Conservation (phyloP, 2,888 invertebrate species). For the Clostera curtula region DNA sequence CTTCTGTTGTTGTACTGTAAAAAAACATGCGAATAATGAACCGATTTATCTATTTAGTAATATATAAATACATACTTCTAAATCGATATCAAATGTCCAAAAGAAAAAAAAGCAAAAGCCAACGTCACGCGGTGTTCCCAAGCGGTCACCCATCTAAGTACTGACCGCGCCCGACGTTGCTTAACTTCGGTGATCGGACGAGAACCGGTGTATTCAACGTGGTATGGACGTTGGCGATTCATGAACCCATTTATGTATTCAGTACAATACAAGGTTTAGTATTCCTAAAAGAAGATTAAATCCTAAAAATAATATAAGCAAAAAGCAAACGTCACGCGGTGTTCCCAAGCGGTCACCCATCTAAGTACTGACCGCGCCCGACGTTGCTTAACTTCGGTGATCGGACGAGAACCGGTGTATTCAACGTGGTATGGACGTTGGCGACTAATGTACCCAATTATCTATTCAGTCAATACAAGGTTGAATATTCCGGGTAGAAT, state of each 20-base stretch:
- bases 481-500: too few relatives aligned
- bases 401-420: slow-evolving; percentile 68
- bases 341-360: slow-evolving; percentile 68
- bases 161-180: slow-evolving; percentile 67
- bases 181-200: slow-evolving; percentile 71
- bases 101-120: slow-evolving; percentile 33
- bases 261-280: neutral
- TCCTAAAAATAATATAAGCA: slow-evolving; percentile 9
- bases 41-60: too few relatives aligned
- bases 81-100: too few relatives aligned
- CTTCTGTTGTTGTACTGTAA: slow-evolving; percentile 26
- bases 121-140: slow-evolving; percentile 61
- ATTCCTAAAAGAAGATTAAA: neutral
- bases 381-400: slow-evolving; percentile 70
- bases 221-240: slow-evolving; percentile 49
- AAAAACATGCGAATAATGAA: slow-evolving; percentile 19
- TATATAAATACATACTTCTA: too few relatives aligned
- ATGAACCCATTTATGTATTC: neutral
- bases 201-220: slow-evolving; percentile 66
- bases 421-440: slow-evolving; percentile 62
- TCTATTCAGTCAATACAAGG: too few relatives aligned
- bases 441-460: too few relatives aligned
- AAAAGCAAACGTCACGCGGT: slow-evolving; percentile 56
- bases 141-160: slow-evolving; percentile 70
- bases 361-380: slow-evolving; percentile 69